Conservation (phyloP, 1,140 invertebrate genomes). For the Caenorhabditis briggsae region DNA sequence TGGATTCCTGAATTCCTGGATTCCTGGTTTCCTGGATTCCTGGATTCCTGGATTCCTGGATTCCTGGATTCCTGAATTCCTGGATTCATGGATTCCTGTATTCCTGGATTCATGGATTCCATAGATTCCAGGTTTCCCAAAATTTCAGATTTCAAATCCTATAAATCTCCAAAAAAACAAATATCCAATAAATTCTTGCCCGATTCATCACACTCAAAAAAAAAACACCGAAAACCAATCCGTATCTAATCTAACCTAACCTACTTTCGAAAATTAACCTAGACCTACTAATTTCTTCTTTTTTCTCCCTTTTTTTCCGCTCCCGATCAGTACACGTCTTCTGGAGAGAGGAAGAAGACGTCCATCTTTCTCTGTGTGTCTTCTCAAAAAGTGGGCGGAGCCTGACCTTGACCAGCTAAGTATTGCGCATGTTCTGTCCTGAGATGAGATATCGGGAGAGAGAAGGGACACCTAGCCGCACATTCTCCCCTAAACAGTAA, state of each 20-base stretch:
- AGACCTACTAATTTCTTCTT: constrained; percentile 36
- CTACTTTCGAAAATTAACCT: constrained; percentile 53
- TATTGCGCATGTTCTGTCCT: constrained; percentile 46
- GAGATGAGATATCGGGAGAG: background rate
- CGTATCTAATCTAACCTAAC: constrained; percentile 53
- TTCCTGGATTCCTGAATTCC: too few relatives aligned
- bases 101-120: too few relatives aligned
- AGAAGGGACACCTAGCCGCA: background rate
- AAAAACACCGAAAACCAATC: background rate
- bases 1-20: too few relatives aligned
- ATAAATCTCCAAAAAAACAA: background rate
- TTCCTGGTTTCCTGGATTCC: too few relatives aligned
- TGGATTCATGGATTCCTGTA: too few relatives aligned
- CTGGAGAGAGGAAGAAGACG: too few relatives aligned
- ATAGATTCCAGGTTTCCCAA: too few relatives aligned
- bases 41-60: too few relatives aligned
- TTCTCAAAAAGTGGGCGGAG: constrained; percentile 2
- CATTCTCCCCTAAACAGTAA: background rate
- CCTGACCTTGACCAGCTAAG: constrained; percentile 48
- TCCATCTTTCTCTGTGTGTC: background rate
- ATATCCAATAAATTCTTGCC: background rate
- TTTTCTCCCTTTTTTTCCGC: background rate
- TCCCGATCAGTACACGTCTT: background rate
- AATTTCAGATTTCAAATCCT: too few relatives aligned
- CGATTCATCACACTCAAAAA: background rate